Conservation (phyloP, 2,888 invertebrate genomes). For the Neoascia interrupta region DNA sequence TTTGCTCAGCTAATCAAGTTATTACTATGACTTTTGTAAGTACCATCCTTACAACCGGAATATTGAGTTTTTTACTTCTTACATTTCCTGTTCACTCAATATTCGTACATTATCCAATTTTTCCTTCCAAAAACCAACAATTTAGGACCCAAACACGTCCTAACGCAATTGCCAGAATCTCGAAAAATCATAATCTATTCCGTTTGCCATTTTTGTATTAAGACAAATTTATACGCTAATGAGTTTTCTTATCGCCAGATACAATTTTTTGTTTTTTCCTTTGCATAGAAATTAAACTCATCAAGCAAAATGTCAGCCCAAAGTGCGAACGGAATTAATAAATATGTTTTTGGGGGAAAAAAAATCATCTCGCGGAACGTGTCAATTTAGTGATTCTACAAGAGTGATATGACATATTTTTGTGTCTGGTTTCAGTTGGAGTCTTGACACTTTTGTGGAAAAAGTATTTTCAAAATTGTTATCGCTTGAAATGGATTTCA, state of each 20-base stretch:
- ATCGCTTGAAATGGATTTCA: conserved; percentile 21
- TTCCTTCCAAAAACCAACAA: not conserved
- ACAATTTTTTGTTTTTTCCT: conserved; percentile 24
- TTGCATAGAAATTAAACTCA: conserved; percentile 51
- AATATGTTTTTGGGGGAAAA: no score
- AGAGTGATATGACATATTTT: conserved; percentile 57
- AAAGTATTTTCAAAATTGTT: conserved; percentile 51
- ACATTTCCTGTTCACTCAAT: conserved; percentile 47
- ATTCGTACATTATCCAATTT: conserved; percentile 56
- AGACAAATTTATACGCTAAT: conserved; percentile 69
- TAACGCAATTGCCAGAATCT: no score
- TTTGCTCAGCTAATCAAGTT: conserved; percentile 49
- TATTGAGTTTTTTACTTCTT: conserved; percentile 15
- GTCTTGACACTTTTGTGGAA: conserved; percentile 58
- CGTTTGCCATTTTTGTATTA: conserved; percentile 32
- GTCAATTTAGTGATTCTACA: conserved; percentile 56
- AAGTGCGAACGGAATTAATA: conserved; percentile 66
- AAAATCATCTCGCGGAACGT: no score
- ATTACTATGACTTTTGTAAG: conserved; percentile 33
- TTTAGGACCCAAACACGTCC: conserved; percentile 49
- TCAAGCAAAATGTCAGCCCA: conserved; percentile 45
- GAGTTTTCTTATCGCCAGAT: conserved; percentile 61
- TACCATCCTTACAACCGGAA: conserved; percentile 4
- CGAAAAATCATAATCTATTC: no score
- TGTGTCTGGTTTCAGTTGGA: conserved; percentile 38